Percentiles rank a stretch among this genome's conserved stretches.
phyloP scores from a whole-genome alignment of 2,797 vertebrate species.

The Poeciliopsis paucimaculata region DNA sequence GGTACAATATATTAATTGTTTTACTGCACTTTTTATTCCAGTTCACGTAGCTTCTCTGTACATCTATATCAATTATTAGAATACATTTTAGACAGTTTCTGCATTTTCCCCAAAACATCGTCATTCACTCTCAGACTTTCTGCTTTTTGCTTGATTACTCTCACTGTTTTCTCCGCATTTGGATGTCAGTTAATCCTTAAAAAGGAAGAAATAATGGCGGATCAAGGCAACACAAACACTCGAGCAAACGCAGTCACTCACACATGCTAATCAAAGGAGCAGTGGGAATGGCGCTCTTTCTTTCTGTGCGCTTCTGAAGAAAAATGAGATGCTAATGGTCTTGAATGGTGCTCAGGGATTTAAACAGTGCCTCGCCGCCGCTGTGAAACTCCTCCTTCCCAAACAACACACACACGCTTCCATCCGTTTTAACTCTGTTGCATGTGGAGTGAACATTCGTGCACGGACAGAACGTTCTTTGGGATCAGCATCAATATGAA shows the following conservation, averaged over 20 bases:
- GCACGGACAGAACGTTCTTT: conserved; percentile 1
- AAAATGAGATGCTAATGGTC: conserved; percentile 58
- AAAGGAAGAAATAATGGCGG: conserved; percentile 24
- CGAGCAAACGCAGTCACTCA: background rate
- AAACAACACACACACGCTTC: background rate
- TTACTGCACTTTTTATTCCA: background rate
- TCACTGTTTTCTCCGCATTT: conserved; percentile 7
- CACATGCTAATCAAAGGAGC: conserved; percentile 48
- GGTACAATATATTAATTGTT: background rate
- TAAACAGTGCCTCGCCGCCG: conserved; percentile 39
- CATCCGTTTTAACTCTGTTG: conserved; percentile 20
- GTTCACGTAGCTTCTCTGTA: background rate
- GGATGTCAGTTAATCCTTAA: conserved; percentile 25
- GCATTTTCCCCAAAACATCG: background rate
- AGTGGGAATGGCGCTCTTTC: conserved; percentile 28
- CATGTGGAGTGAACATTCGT: conserved; percentile 17
- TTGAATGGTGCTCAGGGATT: conserved; percentile 59
- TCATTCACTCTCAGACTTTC: background rate
- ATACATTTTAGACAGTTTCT: background rate
- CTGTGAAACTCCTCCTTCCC: conserved; percentile 15
- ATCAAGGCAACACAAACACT: conserved; percentile 23
- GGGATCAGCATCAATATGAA: background rate
- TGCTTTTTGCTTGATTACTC: background rate
- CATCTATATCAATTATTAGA: background rate
- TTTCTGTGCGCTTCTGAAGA: conserved; percentile 61